These are phyloP conservation scores for Euwallacea fornicatus DNA, from an alignment of 1,140 invertebrate genomes.

Conservation along the genomic window DNA sequence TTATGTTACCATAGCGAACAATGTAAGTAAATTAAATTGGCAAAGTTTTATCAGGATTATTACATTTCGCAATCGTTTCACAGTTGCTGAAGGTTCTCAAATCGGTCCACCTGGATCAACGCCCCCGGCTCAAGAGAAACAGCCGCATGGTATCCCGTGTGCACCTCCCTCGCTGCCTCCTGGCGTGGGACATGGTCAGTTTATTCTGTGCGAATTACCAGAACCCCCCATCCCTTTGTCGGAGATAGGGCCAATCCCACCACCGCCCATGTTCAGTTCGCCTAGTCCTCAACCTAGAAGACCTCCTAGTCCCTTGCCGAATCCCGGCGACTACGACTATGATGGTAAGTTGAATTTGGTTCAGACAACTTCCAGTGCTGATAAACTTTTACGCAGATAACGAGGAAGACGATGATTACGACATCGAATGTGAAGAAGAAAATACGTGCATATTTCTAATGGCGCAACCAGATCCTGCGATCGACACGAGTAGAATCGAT, in stretches of 20 bases:
- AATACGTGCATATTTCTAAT: slow-evolving; percentile 59
- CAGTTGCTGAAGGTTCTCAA: slow-evolving; percentile 59
- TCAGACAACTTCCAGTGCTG: background rate
- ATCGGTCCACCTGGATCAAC: slow-evolving; percentile 58
- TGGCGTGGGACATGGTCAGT: slow-evolving; percentile 50
- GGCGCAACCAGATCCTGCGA: slow-evolving; percentile 63
- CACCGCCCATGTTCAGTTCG: slow-evolving; percentile 92
- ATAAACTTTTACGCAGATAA: slow-evolving; percentile 29
- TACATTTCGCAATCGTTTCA: slow-evolving; percentile 25
- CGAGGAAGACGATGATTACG: slow-evolving; percentile 54
- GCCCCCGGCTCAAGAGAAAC: slow-evolving; percentile 56
- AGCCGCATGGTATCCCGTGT: slow-evolving; percentile 51
- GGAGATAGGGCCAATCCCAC: slow-evolving; percentile 92
- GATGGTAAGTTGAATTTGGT: slow-evolving; percentile 57
- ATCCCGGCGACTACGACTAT: slow-evolving; percentile 62
- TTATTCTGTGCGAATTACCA: slow-evolving; percentile 81
- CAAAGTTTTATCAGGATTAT: background rate
- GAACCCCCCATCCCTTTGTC: slow-evolving; percentile 89
- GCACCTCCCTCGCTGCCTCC: slow-evolving; percentile 41
- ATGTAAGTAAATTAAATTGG: slow-evolving; percentile 56
- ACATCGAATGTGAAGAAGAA: slow-evolving; percentile 58
- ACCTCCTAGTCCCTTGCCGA: slow-evolving; percentile 52
- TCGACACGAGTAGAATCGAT: slow-evolving; percentile 80
- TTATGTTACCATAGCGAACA: slow-evolving; percentile 75
- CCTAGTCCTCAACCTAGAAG: slow-evolving; percentile 73